Evolutionary conservation across 30 jellyfish, hydroid and myxozoan genomes (phyloP), one percentile per base, ranked within the genome.

Genomic region (Rhopilema esculentum): DNA sequence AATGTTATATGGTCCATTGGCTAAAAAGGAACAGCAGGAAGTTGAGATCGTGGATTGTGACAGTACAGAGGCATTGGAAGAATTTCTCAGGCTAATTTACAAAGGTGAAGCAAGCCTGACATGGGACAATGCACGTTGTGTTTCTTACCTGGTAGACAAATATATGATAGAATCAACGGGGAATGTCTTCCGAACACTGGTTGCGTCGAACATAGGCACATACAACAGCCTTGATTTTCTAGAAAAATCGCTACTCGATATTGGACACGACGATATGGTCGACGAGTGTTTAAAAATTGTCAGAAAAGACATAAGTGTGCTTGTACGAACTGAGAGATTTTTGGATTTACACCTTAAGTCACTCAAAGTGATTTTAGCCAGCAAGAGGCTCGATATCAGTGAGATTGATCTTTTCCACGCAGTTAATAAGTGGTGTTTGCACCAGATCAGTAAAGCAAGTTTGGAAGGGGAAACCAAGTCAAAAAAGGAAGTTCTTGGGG

Each of bases 1-100:
- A 28, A 74, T 74, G 85, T 40, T 74, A 21, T 17, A 74, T 74
- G 85, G 85, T 49, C 85, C 85, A 4, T 49, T 74, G 68, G 69
- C 85, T 19, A 31, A 16, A 17, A 22, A 16, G 17, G 19, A 49
- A n/a, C 49, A 30, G 23, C 51, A 20, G 48, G 77, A 67, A 24
- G 51, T 74, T 16, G 85, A 74, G 22, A 74, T 74, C 17, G 21
- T 40, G 17, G 85, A 74, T 74, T 74, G 85, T n/a, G 70, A 24
- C 17, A 49, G 21, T 0, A 33, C 72, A 0, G 73, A 74, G 28
- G 72, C 21, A 23, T 74, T 74, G 0, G 17, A 29, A 1, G 85
- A 31, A 30, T 40, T 74, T 22, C 72, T 74, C 6, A 6, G 25
- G 26, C 27, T 74, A 21, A 52, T 74, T 74, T 74, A 74, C 85